phyloP scores from a whole-genome alignment of 2,113 vertebrate species.

The Oncorhynchus kisutch region DNA sequence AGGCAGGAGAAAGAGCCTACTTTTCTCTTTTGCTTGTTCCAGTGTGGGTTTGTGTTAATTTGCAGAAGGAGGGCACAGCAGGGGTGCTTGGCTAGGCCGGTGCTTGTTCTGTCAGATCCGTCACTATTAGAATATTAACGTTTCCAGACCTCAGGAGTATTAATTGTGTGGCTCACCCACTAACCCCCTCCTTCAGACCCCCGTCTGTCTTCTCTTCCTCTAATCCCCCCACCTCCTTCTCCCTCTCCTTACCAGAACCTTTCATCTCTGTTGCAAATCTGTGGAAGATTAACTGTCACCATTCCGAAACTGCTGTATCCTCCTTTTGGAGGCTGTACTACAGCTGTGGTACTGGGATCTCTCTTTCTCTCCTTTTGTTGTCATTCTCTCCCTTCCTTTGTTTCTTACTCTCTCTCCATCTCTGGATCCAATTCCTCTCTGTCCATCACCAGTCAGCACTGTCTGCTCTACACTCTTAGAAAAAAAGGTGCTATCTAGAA shows the following conservation, averaged over 20 bases:
- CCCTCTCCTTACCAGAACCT: slow-evolving; percentile 8
- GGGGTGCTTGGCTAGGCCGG: slow-evolving; percentile 48
- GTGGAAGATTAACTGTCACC: neutral
- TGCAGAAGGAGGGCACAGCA: slow-evolving; percentile 70
- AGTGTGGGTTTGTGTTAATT: slow-evolving; percentile 55
- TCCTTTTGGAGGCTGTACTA: neutral
- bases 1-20: slow-evolving; percentile 12
- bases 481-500: no score
- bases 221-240: slow-evolving; percentile 57
- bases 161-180: slow-evolving; percentile 57
- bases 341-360: neutral
- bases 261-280: slow-evolving; percentile 12
- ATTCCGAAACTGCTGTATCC: neutral
- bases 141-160: slow-evolving; percentile 63
- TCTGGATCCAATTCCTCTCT: neutral
- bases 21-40: slow-evolving; percentile 29
- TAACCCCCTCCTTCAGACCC: slow-evolving; percentile 15
- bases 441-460: neutral
- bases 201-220: slow-evolving; percentile 36
- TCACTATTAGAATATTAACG: slow-evolving; percentile 68
- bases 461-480: neutral
- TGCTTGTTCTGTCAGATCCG: slow-evolving; percentile 42
- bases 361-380: neutral
- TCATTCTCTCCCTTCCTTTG: neutral
- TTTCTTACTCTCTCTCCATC: slow-evolving; percentile 19